Conservation (phyloP, 2,797 vertebrate genomes). For the Distichodus sexfasciatus region DNA sequence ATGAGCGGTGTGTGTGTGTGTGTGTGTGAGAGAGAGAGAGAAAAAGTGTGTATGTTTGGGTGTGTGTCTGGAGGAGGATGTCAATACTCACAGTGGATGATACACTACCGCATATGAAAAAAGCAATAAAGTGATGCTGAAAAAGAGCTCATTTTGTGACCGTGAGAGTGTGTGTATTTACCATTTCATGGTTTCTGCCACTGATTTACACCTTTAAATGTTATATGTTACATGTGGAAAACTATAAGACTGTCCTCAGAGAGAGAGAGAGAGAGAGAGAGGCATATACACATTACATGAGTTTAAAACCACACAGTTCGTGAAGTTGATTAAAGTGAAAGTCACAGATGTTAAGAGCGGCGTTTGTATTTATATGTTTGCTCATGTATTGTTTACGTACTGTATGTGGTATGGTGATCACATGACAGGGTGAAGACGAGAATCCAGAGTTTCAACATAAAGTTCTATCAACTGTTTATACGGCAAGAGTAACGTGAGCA, state of each 20-base stretch:
- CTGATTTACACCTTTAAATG: neutral
- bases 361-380: too few species aligned
- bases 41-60: neutral
- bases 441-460: too few species aligned
- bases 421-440: too few species aligned
- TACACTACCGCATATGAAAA: too few species aligned
- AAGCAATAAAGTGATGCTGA: neutral
- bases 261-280: neutral
- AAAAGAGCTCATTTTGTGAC: neutral
- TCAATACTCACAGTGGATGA: neutral
- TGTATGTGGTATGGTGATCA: too few species aligned
- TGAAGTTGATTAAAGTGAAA: too few species aligned
- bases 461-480: too few species aligned
- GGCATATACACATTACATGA: neutral
- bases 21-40: too few species aligned
- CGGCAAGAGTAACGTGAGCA: too few species aligned
- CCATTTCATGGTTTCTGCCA: neutral
- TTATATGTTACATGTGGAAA: neutral
- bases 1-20: neutral
- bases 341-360: too few species aligned
- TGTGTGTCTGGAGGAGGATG: neutral
- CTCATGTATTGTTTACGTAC: too few species aligned
- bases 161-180: conserved; percentile 23
- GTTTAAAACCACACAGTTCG: too few species aligned
- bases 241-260: neutral